Conservation (phyloP, 2,797 vertebrate genomes). For the Dromococcyx pavoninus region DNA sequence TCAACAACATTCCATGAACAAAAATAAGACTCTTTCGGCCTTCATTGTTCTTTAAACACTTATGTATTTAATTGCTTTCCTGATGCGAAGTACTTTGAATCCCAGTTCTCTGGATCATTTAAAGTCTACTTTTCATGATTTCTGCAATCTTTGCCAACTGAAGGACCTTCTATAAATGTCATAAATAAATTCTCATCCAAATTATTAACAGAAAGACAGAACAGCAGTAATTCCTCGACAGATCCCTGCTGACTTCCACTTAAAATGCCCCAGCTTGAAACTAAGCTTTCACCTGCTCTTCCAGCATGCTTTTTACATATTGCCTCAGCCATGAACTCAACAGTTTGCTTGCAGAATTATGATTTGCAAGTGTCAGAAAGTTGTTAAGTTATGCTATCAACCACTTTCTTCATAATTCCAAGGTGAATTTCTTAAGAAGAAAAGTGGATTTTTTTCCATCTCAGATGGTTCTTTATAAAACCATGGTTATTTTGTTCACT, state of each 20-base stretch:
- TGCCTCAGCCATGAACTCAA: neutral
- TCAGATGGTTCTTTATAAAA: neutral
- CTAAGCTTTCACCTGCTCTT: neutral
- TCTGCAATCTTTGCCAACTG: neutral
- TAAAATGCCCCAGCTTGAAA: neutral
- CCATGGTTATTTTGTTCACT: neutral
- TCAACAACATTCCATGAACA: neutral
- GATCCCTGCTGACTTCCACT: neutral
- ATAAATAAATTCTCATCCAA: neutral
- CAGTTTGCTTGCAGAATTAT: neutral
- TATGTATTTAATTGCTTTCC: neutral
- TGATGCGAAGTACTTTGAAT: neutral
- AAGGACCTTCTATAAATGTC: neutral
- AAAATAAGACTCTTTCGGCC: neutral
- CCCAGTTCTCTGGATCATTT: neutral
- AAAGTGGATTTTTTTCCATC: neutral
- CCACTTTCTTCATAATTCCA: neutral
- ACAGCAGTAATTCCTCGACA: neutral
- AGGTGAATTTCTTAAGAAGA: neutral
- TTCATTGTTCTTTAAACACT: neutral
- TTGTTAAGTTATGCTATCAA: neutral
- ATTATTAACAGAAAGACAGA: neutral
- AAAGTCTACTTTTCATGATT: neutral
- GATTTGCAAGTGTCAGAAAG: neutral
- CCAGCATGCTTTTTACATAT: neutral